Evolutionary conservation across 2,888 invertebrate genomes (phyloP).

Genomic region (Melanargia galathea): DNA sequence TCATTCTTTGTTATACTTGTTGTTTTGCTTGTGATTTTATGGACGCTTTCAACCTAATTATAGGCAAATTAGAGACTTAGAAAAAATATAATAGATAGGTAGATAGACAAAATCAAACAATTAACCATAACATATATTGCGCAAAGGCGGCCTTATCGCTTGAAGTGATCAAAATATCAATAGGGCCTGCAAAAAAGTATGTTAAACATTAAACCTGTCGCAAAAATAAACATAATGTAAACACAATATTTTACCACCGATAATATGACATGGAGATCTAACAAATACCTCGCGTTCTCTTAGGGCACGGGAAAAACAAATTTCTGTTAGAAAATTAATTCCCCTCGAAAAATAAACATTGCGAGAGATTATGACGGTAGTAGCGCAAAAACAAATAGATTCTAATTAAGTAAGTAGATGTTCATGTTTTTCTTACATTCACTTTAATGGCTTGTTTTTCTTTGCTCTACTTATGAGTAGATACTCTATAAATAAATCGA

Average conservation of each 20-base stretch:
- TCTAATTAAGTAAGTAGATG: slow-evolving; percentile 35
- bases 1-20: slow-evolving; percentile 5
- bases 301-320: slow-evolving; percentile 21
- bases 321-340: slow-evolving; percentile 26
- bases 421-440: slow-evolving; percentile 28
- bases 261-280: not conserved
- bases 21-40: not conserved
- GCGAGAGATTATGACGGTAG: slow-evolving; percentile 17
- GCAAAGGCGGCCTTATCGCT: not conserved
- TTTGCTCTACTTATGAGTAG: slow-evolving; percentile 15
- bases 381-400: slow-evolving; percentile 23
- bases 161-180: not conserved
- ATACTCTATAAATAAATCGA: not conserved
- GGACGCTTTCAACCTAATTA: too few relatives aligned
- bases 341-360: slow-evolving; percentile 30
- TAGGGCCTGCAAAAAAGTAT: too few relatives aligned
- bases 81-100: too few relatives aligned
- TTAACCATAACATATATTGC: too few relatives aligned
- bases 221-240: not conserved
- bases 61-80: too few relatives aligned
- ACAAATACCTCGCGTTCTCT: slow-evolving; percentile 13
- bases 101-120: too few relatives aligned
- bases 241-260: slow-evolving; percentile 14
- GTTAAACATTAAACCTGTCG: too few relatives aligned
- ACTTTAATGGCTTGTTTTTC: slow-evolving; percentile 29